Evolutionary conservation across 2,888 invertebrate genomes (phyloP).

Genomic region (Aleiodes leptofemur): DNA sequence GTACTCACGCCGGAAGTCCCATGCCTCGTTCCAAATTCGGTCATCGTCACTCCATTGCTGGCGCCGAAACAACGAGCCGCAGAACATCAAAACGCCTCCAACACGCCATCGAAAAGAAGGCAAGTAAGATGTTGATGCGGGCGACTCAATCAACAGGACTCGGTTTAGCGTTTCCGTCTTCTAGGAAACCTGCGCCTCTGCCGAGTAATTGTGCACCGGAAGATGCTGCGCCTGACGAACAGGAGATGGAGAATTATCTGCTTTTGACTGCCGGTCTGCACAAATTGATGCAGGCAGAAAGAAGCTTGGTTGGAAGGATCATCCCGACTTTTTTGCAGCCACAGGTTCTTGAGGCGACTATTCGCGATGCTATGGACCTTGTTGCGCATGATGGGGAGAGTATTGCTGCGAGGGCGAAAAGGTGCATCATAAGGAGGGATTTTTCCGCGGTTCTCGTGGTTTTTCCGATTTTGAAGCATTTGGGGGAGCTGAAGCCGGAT

Average conservation of each 20-base stretch:
- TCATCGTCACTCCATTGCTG: constrained; percentile 77
- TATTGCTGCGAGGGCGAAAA: constrained; percentile 85
- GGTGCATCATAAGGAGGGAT: constrained; percentile 86
- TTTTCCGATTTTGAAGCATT: constrained; percentile 88
- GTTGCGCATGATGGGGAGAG: constrained; percentile 92
- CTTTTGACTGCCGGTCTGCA: constrained; percentile 89
- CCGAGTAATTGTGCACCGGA: constrained; percentile 66
- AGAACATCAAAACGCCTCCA: constrained; percentile 89
- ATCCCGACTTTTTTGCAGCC: constrained; percentile 89
- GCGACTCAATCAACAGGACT: constrained; percentile 91
- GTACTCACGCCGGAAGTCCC: constrained; percentile 81
- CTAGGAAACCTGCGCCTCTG: constrained; percentile 76
- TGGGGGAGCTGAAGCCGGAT: constrained; percentile 86
- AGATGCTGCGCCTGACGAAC: constrained; percentile 79
- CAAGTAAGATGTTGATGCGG: constrained; percentile 88
- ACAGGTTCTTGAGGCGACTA: constrained; percentile 88
- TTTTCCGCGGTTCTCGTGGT: constrained; percentile 88
- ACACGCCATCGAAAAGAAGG: constrained; percentile 83
- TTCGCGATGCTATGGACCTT: constrained; percentile 89
- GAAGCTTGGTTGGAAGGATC: constrained; percentile 88
- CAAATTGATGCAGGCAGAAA: constrained; percentile 91
- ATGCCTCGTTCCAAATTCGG: constrained; percentile 82
- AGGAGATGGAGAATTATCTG: constrained; percentile 90
- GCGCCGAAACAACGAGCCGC: constrained; percentile 83
- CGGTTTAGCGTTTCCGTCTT: constrained; percentile 80